Base-by-base conservation (phyloP, 2,113 vertebrate species). In the Diadophis punctatus region DNA sequence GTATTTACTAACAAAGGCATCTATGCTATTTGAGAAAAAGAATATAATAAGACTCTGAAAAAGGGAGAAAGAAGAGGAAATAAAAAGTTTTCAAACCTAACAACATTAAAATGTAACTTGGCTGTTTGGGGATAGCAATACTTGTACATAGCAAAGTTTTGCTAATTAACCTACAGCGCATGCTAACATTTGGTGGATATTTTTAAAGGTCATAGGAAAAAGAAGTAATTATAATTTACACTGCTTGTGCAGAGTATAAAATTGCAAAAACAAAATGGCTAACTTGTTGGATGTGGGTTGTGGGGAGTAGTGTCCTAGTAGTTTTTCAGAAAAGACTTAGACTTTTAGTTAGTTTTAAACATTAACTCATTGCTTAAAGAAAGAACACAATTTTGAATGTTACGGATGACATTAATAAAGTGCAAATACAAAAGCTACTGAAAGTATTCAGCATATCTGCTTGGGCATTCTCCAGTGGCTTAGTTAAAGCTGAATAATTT, bases 171-270 rank as follows among this genome's bases (percentile, higher is more conserved):
- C 48, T 68, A 74, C 30, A 56, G 63, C n/a, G 6, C 55, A 7
- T 58, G 60, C 87, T 89, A 89, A 56, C 39, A 55, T 92, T 92
- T 92, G 91, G 39, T 89, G 68, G 51, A 55, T 89, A 56, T 84
- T 89, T 1, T 74, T 11, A 92, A 92, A 89, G 87, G 63, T 68
- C 91, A 49, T 22, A 84, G 87, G 91, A 85, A 89, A 92, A 92
- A 34, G 39, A 39, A 39, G 55, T 39, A 92, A 22, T 68, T 16
- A 53, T 30, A 16, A n/a, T 55, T 27, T 84, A 11, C 63, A 84
- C 48, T 52, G 55, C 39, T 68, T 92, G 63, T 89, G 68, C 48
- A 84, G 84, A 92, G 25, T 84, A 91, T 52, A 84, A 84, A 30
- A 49, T 18, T 49, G 51, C 52, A 89, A 56, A 92, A 89, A 80